Percentiles rank a stretch among this genome's conserved stretches.
phyloP scores from a whole-genome alignment of 2,797 vertebrate species.

The Leontopithecus rosalia region DNA sequence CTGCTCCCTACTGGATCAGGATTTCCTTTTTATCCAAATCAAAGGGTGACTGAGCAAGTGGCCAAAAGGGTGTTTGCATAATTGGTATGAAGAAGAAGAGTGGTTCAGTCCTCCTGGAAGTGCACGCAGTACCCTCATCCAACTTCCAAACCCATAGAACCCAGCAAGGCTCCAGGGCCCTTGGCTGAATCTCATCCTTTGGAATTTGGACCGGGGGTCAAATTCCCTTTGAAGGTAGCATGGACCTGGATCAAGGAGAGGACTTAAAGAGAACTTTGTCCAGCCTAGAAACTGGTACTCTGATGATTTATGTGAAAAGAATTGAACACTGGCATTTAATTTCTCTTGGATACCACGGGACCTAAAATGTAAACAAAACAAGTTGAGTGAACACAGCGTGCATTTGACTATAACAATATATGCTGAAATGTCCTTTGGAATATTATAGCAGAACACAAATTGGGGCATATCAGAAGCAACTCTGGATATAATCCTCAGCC shows the following conservation, averaged over 20 bases:
- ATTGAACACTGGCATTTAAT: not conserved
- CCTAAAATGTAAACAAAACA: not conserved
- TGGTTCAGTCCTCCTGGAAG: not conserved
- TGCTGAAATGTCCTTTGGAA: not conserved
- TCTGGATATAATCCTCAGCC: not conserved
- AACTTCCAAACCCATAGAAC: not conserved
- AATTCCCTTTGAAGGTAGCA: not conserved
- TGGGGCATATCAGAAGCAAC: not conserved
- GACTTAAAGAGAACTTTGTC: not conserved
- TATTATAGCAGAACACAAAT: not conserved
- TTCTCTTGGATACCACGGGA: not conserved
- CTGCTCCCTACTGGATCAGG: not conserved
- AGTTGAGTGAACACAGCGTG: not conserved
- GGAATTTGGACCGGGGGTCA: not conserved
- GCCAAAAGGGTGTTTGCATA: not conserved
- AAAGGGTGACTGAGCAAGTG: not conserved
- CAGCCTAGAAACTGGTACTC: not conserved
- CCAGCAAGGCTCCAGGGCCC: not conserved
- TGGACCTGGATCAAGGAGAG: not conserved
- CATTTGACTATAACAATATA: not conserved
- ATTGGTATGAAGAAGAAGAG: not conserved
- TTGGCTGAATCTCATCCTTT: not conserved
- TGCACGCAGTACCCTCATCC: not conserved
- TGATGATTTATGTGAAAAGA: not conserved
- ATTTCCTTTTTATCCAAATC: not conserved